Base-by-base conservation (phyloP, 2,888 invertebrate genomes). In the Agriopis marginaria region DNA sequence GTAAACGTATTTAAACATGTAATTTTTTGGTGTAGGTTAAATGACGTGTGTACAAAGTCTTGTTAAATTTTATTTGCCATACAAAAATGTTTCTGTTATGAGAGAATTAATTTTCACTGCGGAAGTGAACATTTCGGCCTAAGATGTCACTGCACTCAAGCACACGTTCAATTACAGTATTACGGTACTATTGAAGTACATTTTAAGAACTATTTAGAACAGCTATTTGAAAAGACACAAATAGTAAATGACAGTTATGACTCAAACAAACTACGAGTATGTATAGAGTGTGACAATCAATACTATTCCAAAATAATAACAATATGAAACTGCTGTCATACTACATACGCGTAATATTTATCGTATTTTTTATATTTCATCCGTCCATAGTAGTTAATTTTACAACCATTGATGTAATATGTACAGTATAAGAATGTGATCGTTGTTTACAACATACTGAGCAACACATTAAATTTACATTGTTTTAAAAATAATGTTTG, bases 41-140 rank as follows among this genome's bases (percentile, higher is more conserved):
- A 87, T 89, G 87, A 88, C 87, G 86, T 86, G 88, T 88, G 86
- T 84, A 86, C 82, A 81, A 75, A 75, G 80, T 82, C 85, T 85
- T 85, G 82, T 86, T 84, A 83, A 83, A 77, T 86, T 85, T 86
- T 86, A 85, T 86, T 82, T 85, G 84, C 83, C 69, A 85, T 83
- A 82, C 83, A 83, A 84, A 80, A 74, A 64, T 76, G 71, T 74
- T 75, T 77, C 75, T 74, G 77, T 73, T 70, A 77, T 70, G 68
- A 68, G 64, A 63, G 62, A 76, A 76, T 64, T 55, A 73, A 74
- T 79, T 81, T 82, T 79, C 74, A 74, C 77, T 77, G 51, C 78
- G 80, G 78, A 81, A 79, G 73, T 70, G 68, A 17, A 66, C 65
- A 68, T 72, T 71, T 72, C 65, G 49, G 61, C 72, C 68, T 72